Base-by-base conservation (phyloP, 2,888 invertebrate genomes). In the Catocala nupta region DNA sequence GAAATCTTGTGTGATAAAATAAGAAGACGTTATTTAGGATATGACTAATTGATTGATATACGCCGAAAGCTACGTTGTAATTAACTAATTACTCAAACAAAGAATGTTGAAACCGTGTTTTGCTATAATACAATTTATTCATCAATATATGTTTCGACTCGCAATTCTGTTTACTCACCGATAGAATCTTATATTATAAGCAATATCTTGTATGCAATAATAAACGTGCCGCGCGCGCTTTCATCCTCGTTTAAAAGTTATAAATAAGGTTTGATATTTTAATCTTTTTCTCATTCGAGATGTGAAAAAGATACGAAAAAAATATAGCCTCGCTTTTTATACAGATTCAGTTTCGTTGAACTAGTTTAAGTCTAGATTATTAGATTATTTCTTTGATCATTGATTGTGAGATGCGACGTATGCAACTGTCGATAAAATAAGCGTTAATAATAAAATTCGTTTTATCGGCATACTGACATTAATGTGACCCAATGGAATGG, bases 241-340 rank as follows among this genome's bases (percentile, higher is more conserved):
- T 57, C 52, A 66, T 53, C 56, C 66, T 48, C 48, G 39, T 60
- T 63, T 55, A 58, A 54, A 49, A 63, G 49, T 53, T 61, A 55
- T 73, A 65, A 63, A 69, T 63, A 63, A 52, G 42, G 33, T 56
- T 44, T 59, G 65, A 47, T 66, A 61, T 68, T 68, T 58, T 56
- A 65, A 73, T 63, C 44, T 47, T 42, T 49, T 42, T 11, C 44
- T 50, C 13, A 53, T 73, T 57, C 47, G 12, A 61, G 11, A 62
- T 59, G 63, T 47, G 25, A 69, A 60, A 56, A 36, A 42, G 45
- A 55, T 49, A 39, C 34, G n/a, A 42, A 42, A 56, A 47, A 70
- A 42, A 44, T 13, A 0, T n/a, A 57, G 45, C 42, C 10, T 36
- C 16, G 6, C 1, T 47, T 34, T 53, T 68, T 48, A 53, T 57